A percentile compares a stretch with the other conserved stretches of the same genome.
Evolutionary conservation across 1,140 invertebrate genomes (phyloP).

Genomic region (Aricia agestis): DNA sequence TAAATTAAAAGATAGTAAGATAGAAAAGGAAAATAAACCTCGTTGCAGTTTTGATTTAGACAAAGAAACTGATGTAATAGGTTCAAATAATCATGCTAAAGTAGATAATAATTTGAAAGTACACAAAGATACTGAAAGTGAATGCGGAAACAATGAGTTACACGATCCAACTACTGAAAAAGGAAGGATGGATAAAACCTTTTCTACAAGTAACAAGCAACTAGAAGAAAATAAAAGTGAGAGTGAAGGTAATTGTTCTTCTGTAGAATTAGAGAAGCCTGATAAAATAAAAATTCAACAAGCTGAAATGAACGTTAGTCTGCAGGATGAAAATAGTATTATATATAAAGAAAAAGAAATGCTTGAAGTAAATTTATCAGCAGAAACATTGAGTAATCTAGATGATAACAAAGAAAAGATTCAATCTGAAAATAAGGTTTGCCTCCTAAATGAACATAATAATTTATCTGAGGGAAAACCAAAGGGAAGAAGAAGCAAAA

Average conservation of each 20-base stretch:
- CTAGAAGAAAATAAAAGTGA: neutral
- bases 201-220: neutral
- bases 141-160: neutral
- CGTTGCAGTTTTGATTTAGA: neutral
- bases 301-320: neutral
- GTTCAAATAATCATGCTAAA: neutral
- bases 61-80: neutral
- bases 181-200: neutral
- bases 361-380: neutral
- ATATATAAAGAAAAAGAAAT: neutral
- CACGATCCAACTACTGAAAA: neutral
- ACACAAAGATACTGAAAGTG: neutral
- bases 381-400: neutral
- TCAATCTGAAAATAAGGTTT: neutral
- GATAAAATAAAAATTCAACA: neutral
- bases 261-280: neutral
- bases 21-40: neutral
- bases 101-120: neutral
- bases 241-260: no score
- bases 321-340: neutral
- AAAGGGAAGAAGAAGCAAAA: neutral
- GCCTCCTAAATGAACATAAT: neutral
- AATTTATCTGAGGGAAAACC: neutral
- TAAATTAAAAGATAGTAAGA: slow-evolving; percentile 22
- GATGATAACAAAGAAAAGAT: neutral